These are phyloP conservation scores for Schlechtendalia chinensis DNA, from an alignment of 1,140 invertebrate species.

Conservation along the genomic window DNA sequence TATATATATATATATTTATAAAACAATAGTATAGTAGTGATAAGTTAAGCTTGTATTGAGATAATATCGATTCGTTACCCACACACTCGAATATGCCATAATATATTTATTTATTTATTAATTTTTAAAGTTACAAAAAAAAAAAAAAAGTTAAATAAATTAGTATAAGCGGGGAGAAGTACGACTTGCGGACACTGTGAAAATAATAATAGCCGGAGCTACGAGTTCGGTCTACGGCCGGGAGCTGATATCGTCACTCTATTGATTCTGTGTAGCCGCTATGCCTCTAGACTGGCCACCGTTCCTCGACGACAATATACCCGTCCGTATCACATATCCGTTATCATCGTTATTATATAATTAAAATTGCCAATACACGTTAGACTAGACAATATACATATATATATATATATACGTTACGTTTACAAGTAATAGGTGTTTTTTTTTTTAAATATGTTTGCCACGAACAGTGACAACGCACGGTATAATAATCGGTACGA, in stretches of 20 bases:
- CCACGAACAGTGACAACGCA: background rate
- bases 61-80: background rate
- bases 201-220: no score
- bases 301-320: no score
- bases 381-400: slow-evolving; percentile 25
- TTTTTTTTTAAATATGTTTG: background rate
- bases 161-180: background rate
- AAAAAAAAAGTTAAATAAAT: no score
- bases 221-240: no score
- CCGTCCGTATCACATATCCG: no score
- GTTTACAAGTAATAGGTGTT: slow-evolving; percentile 11
- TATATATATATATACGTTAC: slow-evolving; percentile 28
- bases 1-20: slow-evolving; percentile 2
- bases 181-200: background rate
- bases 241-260: no score
- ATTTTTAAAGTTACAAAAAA: no score
- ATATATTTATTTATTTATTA: background rate
- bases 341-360: background rate
- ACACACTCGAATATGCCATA: background rate
- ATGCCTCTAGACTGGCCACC: no score
- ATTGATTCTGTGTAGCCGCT: no score
- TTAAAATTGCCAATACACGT: background rate
- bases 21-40: background rate
- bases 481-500: background rate
- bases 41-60: background rate